Evolutionary conservation across 1,140 invertebrate genomes (phyloP).

Genomic region (Drosophila ercepeae): DNA sequence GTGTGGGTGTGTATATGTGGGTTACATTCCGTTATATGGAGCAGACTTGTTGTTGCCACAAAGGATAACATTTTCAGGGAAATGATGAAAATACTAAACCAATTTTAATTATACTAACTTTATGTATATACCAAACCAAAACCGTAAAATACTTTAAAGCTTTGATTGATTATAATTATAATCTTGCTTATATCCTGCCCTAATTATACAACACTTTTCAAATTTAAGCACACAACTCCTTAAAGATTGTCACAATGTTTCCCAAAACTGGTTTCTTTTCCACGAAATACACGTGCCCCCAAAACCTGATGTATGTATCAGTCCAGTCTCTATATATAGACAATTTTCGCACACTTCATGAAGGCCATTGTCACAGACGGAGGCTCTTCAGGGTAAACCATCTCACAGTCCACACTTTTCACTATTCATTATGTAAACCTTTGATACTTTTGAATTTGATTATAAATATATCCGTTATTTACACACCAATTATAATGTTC

Average conservation of each 20-base stretch:
- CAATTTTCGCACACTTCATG: constrained; percentile 60
- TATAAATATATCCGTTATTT: constrained; percentile 1
- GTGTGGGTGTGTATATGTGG: constrained; percentile 21
- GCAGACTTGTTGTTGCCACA: constrained; percentile 69
- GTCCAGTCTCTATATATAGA: constrained; percentile 36
- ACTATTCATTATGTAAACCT: constrained; percentile 16
- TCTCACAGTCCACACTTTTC: neutral
- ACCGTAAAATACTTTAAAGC: neutral
- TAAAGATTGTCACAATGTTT: too few species aligned
- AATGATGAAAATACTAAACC: neutral
- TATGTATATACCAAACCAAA: too few species aligned
- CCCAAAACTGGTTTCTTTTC: constrained; percentile 12
- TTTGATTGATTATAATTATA: too few species aligned
- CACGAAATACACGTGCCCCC: constrained; percentile 35
- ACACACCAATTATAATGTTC: constrained; percentile 50
- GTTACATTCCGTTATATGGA: constrained; percentile 51
- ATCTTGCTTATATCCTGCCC: neutral
- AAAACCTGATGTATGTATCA: constrained; percentile 25
- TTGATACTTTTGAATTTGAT: neutral
- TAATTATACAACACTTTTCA: neutral
- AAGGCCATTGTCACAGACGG: constrained; percentile 59
- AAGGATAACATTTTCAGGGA: neutral
- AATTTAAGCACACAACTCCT: neutral
- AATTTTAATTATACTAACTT: too few species aligned
- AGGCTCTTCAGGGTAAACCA: constrained; percentile 19